phyloP scores from a whole-genome alignment of 2,113 vertebrate genomes.

The Odontesthes bonariensis region DNA sequence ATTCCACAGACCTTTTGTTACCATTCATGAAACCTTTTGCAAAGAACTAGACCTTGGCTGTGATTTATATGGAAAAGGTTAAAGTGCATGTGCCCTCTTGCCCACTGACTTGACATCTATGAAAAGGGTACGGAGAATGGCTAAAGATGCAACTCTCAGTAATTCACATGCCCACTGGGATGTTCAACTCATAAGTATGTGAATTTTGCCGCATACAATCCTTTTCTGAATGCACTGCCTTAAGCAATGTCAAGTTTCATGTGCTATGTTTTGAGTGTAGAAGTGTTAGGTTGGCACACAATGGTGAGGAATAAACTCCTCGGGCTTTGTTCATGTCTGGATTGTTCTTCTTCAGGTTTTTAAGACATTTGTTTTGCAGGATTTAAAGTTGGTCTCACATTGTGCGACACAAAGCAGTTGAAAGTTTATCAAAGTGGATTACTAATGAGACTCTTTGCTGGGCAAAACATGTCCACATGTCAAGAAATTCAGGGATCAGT shows the following conservation, averaged over 20 bases:
- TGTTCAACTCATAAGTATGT: slow-evolving; percentile 46
- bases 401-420: not conserved
- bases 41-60: slow-evolving; percentile 2
- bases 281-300: slow-evolving; percentile 37
- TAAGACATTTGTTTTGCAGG: slow-evolving; percentile 26
- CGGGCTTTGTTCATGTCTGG: slow-evolving; percentile 38
- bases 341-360: slow-evolving; percentile 22
- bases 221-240: slow-evolving; percentile 32
- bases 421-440: slow-evolving; percentile 16
- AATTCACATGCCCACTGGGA: slow-evolving; percentile 3
- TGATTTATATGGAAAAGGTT: slow-evolving; percentile 39
- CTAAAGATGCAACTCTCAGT: slow-evolving; percentile 24
- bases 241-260: slow-evolving; percentile 48
- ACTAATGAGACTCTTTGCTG: slow-evolving; percentile 25
- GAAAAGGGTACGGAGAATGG: slow-evolving; percentile 16
- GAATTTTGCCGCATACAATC: slow-evolving; percentile 31
- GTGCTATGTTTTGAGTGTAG: slow-evolving; percentile 44
- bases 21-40: slow-evolving; percentile 24
- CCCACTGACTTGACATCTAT: slow-evolving; percentile 23
- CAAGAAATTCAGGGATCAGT: slow-evolving; percentile 22
- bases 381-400: slow-evolving; percentile 8
- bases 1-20: slow-evolving; percentile 45
- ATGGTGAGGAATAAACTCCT: slow-evolving; percentile 39
- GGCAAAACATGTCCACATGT: slow-evolving; percentile 40
- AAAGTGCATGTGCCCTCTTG: slow-evolving; percentile 4